These are phyloP conservation scores for Melanerpes formicivorus DNA, from an alignment of 2,113 vertebrate species.

Conservation along the genomic window DNA sequence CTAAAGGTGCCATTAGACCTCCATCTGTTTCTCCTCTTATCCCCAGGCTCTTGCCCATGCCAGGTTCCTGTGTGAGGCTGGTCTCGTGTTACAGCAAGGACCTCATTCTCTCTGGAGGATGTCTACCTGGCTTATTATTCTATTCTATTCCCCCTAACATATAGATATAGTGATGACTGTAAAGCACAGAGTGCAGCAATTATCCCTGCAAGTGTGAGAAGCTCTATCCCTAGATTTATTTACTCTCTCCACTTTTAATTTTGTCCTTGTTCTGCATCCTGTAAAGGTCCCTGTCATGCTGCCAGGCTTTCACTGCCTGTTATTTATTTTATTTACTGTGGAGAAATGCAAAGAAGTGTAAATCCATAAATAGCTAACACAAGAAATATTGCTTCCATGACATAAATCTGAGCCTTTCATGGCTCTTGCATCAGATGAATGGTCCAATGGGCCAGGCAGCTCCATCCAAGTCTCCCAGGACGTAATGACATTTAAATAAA, in stretches of 20 bases:
- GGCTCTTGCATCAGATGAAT: constrained; percentile 18
- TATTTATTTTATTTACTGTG: constrained; percentile 55
- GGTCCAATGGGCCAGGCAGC: background rate
- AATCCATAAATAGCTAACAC: constrained; percentile 28
- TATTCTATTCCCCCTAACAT: background rate
- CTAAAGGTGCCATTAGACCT: background rate
- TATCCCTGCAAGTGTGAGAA: background rate
- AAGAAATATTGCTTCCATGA: background rate
- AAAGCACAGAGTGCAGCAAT: constrained; percentile 6
- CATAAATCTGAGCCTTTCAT: constrained; percentile 11
- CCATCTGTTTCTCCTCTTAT: background rate
- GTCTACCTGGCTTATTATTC: too few relatives aligned
- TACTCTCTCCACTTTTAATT: constrained; percentile 23
- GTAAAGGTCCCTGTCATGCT: background rate
- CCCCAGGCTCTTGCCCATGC: background rate
- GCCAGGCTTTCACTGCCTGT: background rate
- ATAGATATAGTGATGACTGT: background rate
- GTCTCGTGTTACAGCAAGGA: background rate
- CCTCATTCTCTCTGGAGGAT: background rate
- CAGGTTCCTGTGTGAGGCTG: background rate
- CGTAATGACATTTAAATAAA: background rate
- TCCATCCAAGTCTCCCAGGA: background rate
- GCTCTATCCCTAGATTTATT: background rate
- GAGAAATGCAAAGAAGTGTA: constrained; percentile 44
- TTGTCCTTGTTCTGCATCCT: background rate